phyloP scores from a whole-genome alignment of 2,113 vertebrate genomes.

The Arizona elegans region DNA sequence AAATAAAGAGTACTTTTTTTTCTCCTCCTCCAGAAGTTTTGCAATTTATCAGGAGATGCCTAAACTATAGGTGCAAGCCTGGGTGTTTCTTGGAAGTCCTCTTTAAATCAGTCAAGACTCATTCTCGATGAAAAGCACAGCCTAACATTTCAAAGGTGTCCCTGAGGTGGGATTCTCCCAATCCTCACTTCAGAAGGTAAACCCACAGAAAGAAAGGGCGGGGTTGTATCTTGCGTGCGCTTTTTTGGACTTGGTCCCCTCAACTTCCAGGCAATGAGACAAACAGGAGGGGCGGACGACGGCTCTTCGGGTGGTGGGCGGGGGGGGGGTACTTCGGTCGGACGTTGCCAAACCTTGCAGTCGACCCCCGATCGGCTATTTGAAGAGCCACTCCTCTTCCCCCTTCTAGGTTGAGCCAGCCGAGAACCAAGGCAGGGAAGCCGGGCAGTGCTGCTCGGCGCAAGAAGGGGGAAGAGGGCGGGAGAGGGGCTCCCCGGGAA shows the following conservation, averaged over 20 bases:
- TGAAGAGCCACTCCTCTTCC: not conserved
- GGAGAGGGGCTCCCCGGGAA: not conserved
- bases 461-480: not conserved
- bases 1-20: not conserved
- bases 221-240: not conserved
- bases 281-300: not conserved
- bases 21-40: not conserved
- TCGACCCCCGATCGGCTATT: not conserved
- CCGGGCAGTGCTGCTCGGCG: not conserved
- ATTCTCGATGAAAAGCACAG: not conserved
- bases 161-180: not conserved
- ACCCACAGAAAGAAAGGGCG: not conserved
- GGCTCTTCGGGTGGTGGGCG: no score
- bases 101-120: not conserved
- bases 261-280: not conserved
- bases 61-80: not conserved
- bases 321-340: not conserved
- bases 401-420: slow-evolving; percentile 8
- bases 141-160: not conserved
- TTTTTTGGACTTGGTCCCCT: not conserved
- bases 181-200: not conserved
- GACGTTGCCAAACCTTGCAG: not conserved
- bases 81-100: not conserved
- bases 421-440: slow-evolving; percentile 28
- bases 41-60: not conserved